Evolutionary conservation across 1,140 invertebrate genomes (phyloP).

Genomic region (Hypothenemus hampei): DNA sequence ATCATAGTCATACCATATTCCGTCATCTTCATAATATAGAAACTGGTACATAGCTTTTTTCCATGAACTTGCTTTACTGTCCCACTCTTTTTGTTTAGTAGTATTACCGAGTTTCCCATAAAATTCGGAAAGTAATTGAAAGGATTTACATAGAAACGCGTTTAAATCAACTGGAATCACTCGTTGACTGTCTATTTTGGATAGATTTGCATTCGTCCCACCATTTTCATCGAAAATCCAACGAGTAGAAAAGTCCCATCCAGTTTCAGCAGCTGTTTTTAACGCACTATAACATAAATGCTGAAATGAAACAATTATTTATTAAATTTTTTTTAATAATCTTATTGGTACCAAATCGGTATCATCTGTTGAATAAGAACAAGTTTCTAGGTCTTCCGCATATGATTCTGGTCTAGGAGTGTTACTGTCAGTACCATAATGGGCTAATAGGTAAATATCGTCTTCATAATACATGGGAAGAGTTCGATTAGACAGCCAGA

Average conservation of each 20-base stretch:
- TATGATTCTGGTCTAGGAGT: conserved; percentile 80
- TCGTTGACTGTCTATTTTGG: conserved; percentile 55
- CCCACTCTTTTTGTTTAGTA: conserved; percentile 43
- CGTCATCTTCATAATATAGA: conserved; percentile 58
- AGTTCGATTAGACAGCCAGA: conserved; percentile 57
- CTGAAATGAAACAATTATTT: conserved; percentile 18
- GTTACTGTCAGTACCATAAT: conserved; percentile 55
- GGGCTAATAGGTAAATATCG: conserved; percentile 53
- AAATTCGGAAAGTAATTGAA: conserved; percentile 52
- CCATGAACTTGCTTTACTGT: conserved; percentile 44
- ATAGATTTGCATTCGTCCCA: conserved; percentile 49
- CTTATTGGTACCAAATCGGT: conserved; percentile 26
- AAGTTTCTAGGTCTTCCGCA: conserved; percentile 49
- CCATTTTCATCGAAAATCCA: conserved; percentile 65
- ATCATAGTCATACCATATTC: conserved; percentile 70
- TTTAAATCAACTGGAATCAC: conserved; percentile 85
- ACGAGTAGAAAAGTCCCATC: conserved; percentile 81
- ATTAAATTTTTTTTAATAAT: neutral
- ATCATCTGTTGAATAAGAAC: conserved; percentile 40
- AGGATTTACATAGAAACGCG: conserved; percentile 65
- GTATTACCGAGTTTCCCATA: conserved; percentile 49
- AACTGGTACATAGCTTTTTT: conserved; percentile 40
- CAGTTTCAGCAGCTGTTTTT: conserved; percentile 76
- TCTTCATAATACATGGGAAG: conserved; percentile 51
- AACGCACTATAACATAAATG: conserved; percentile 49